Conservation (phyloP, 2,888 invertebrate genomes). For the Tetropium fuscum region DNA sequence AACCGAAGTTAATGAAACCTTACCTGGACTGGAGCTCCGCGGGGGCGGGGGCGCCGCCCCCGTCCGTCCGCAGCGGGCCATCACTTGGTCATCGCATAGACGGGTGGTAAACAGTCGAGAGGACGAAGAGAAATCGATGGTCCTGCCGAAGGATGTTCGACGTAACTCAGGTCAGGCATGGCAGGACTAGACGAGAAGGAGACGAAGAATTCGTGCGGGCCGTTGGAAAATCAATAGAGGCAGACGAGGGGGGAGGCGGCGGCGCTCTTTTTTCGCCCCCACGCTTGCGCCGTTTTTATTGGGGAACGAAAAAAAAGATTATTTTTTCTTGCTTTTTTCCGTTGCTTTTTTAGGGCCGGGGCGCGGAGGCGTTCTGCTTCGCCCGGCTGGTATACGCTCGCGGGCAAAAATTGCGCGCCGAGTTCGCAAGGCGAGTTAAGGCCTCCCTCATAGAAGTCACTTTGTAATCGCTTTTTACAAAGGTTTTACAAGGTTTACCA, state of each 20-base stretch:
- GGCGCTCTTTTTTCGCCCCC: constrained; percentile 39
- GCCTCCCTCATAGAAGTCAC: too few species aligned
- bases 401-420: constrained; percentile 12
- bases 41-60: too few species aligned
- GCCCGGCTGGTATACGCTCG: constrained; percentile 32
- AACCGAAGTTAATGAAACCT: too few species aligned
- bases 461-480: too few species aligned
- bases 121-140: constrained; percentile 54
- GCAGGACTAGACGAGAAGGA: constrained; percentile 47
- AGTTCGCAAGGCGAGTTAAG: too few species aligned
- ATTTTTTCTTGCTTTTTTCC: constrained; percentile 46
- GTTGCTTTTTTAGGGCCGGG: constrained; percentile 39
- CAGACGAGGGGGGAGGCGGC: constrained; percentile 52
- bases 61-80: not conserved
- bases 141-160: constrained; percentile 62
- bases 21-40: too few species aligned
- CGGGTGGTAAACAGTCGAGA: constrained; percentile 15
- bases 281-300: constrained; percentile 35
- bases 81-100: constrained; percentile 8
- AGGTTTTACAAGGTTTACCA: too few species aligned
- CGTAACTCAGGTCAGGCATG: constrained; percentile 63
- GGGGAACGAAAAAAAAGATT: constrained; percentile 42
- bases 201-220: constrained; percentile 39
- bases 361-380: constrained; percentile 38
- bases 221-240: constrained; percentile 60